Conservation (phyloP, 2,888 invertebrate genomes). For the Idaea biselata region DNA sequence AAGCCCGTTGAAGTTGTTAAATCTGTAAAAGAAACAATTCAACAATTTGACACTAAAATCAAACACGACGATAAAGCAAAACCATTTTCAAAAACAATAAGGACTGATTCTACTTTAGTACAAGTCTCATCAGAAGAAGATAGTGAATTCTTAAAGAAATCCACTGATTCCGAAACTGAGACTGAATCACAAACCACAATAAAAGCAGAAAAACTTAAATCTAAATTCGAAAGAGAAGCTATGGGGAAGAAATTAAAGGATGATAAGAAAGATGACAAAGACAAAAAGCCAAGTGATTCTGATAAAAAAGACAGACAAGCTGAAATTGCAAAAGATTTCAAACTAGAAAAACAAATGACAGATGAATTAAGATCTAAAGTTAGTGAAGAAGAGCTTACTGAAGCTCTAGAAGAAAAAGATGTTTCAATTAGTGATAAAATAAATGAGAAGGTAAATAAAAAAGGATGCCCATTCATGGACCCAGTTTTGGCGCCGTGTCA, state of each 20-base stretch:
- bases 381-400: constrained; percentile 62
- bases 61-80: constrained; percentile 65
- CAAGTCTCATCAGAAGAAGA: constrained; percentile 79
- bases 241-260: constrained; percentile 42
- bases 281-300: constrained; percentile 43
- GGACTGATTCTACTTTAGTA: constrained; percentile 76
- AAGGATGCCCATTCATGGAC: too few species aligned
- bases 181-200: constrained; percentile 77
- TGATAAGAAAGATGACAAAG: constrained; percentile 45
- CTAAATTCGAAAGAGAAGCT: constrained; percentile 43
- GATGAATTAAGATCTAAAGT: constrained; percentile 56
- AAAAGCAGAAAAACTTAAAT: constrained; percentile 60
- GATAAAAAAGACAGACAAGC: constrained; percentile 48
- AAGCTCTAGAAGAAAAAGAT: constrained; percentile 63
- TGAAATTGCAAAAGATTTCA: constrained; percentile 41
- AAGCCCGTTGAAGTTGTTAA: constrained; percentile 59
- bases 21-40: constrained; percentile 73
- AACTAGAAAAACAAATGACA: constrained; percentile 55
- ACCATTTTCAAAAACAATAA: constrained; percentile 62
- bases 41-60: constrained; percentile 67
- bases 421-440: constrained; percentile 49
- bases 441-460: constrained; percentile 55
- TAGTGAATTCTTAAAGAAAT: constrained; percentile 75
- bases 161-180: constrained; percentile 77
- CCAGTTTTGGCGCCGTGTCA: too few species aligned